Evolutionary conservation across 1,140 invertebrate species (phyloP), one percentile per base, ranked within the genome.

Genomic region (Pseudomyrmex flavicornis): DNA sequence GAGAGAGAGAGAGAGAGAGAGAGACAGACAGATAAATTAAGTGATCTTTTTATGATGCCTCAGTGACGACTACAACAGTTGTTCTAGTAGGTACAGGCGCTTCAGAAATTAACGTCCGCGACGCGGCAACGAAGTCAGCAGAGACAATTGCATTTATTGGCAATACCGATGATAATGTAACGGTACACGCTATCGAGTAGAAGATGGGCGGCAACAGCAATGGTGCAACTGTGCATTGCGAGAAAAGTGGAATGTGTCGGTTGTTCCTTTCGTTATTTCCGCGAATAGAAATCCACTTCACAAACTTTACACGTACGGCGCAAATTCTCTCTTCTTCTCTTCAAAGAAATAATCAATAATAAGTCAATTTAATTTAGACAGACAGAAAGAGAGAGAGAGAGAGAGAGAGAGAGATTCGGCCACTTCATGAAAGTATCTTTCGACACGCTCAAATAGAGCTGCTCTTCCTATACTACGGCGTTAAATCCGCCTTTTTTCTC

Each of bases 381-480:
- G 35, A 35, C 35, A 35, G 35, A 7, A 35, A 35, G 59, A 17
- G 91, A 92, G 88, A 91, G 22, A 26, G 35, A 26, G 35, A 7
- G 5, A 35, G 59, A 17, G 91, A 92, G 89, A 91, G 2, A 88
- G 68, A 83, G 75, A 85, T 84, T 91, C 89, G 92, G 93, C 91
- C 91, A 92, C 20, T 48, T 8, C 52, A 7, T 26, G 35, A 48
- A 70, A 70, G 22, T 80, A 35, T 80, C 52, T 80, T 80, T 26
- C 76, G 76, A 48, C 54, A 80, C 35, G 17, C 66, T 80, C 13
- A 9, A 59, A 26, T 35, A 69, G 52, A 58, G 54, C 66, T 13
- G 35, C 20, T 74, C 48, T 54, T 65, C 48, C 59, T 80, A 61
- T 59, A 72, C 46, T 58, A 72, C 66, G 15, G 20, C 26, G 68